Percentiles rank a stretch among this genome's conserved stretches.
These are phyloP conservation scores for Acleris cristana DNA, from an alignment of 2,888 invertebrate genomes.

Conservation along the genomic window DNA sequence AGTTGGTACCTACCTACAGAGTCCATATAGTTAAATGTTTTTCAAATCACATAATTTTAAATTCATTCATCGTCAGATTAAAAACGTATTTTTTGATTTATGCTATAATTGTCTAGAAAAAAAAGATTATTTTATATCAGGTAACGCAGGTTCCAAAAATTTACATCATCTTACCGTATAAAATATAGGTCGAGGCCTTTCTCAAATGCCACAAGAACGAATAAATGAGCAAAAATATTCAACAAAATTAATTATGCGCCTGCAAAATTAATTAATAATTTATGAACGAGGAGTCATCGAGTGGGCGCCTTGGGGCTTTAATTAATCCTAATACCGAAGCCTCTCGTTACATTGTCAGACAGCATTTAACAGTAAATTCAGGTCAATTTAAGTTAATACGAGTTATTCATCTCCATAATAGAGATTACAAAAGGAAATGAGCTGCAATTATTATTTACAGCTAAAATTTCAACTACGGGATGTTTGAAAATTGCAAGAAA, in stretches of 20 bases:
- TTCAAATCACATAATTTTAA: no score
- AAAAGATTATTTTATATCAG: no score
- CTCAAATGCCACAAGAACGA: conserved; percentile 20
- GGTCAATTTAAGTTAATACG: conserved; percentile 26
- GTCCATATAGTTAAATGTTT: no score
- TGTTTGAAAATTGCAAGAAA: no score
- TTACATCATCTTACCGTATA: neutral
- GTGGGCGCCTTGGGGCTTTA: conserved; percentile 26
- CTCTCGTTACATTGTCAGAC: conserved; percentile 36
- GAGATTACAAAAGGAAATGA: conserved; percentile 9
- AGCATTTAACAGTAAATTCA: conserved; percentile 31
- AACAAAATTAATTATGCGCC: conserved; percentile 31
- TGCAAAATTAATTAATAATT: conserved; percentile 40
- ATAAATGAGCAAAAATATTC: conserved; percentile 32
- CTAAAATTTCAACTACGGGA: no score
- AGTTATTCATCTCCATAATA: conserved; percentile 17
- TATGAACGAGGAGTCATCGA: conserved; percentile 41
- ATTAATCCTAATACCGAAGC: conserved; percentile 32
- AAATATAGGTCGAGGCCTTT: conserved; percentile 25
- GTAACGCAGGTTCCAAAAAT: neutral
- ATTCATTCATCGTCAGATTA: no score
- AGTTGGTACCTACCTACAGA: no score
- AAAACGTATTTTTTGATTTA: no score
- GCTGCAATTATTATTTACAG: neutral
- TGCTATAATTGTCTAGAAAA: no score